A percentile compares a stretch with the other conserved stretches of the same genome.
Conservation (phyloP, 2,888 invertebrate genomes). For the Cylindroiulus punctatus region DNA sequence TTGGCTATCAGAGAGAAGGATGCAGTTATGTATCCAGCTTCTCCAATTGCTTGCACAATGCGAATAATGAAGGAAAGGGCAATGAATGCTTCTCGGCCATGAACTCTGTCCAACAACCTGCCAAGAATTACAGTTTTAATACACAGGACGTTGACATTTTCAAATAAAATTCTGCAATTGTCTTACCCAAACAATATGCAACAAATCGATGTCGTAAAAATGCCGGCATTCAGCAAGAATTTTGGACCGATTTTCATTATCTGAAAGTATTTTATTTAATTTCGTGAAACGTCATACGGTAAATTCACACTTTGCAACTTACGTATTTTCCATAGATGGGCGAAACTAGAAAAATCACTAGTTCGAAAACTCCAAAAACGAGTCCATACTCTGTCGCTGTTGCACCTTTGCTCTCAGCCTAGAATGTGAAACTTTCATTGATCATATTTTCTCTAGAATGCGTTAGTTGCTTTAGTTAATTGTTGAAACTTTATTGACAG, state of each 20-base stretch:
- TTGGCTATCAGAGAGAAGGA: conserved; percentile 68
- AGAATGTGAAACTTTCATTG: conserved; percentile 39
- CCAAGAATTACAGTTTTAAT: not conserved
- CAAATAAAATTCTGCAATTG: not conserved
- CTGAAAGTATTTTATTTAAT: conserved; percentile 63
- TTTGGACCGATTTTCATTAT: conserved; percentile 83
- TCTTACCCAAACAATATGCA: conserved; percentile 83
- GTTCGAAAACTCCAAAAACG: conserved; percentile 86
- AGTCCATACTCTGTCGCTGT: conserved; percentile 84
- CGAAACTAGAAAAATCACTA: conserved; percentile 83
- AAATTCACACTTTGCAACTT: conserved; percentile 62
- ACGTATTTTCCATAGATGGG: conserved; percentile 83
- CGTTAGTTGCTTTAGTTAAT: too few relatives aligned
- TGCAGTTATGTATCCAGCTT: conserved; percentile 66
- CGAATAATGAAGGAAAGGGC: conserved; percentile 78
- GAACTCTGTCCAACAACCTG: conserved; percentile 53
- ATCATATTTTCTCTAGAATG: too few relatives aligned
- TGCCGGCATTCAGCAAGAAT: conserved; percentile 81
- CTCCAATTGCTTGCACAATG: conserved; percentile 68
- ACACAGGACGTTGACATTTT: not conserved
- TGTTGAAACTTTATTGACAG: too few relatives aligned
- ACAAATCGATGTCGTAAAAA: conserved; percentile 83
- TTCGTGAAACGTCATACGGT: not conserved
- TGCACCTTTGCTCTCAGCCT: conserved; percentile 85
- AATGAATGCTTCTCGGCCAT: conserved; percentile 72